Evolutionary conservation across 2,113 vertebrate genomes (phyloP).

Genomic region (Anguilla rostrata): DNA sequence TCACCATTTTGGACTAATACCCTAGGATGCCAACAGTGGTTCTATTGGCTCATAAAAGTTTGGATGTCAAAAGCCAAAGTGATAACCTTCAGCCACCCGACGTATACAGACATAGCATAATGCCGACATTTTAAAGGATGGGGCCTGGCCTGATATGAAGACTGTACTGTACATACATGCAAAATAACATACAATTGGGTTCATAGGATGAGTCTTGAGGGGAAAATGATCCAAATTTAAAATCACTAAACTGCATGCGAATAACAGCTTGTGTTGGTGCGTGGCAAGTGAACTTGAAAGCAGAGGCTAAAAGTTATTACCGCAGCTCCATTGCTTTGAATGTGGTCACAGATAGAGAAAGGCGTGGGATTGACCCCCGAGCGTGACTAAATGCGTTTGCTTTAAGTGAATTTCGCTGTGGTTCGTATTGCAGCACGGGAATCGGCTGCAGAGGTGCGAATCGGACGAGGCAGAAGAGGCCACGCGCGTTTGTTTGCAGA

Average conservation of each 20-base stretch:
- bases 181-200: neutral
- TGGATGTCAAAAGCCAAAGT: neutral
- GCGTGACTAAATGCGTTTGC: neutral
- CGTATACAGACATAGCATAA: neutral
- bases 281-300: too few species aligned
- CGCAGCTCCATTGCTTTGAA: neutral
- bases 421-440: neutral
- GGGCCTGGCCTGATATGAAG: neutral
- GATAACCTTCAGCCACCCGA: neutral
- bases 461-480: neutral
- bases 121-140: neutral
- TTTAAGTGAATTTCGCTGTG: neutral
- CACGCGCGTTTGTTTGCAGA: neutral
- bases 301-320: neutral
- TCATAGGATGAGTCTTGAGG: too few species aligned
- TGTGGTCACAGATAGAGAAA: neutral
- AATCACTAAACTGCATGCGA: neutral
- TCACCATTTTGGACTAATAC: neutral
- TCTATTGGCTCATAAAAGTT: neutral
- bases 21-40: neutral
- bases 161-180: neutral
- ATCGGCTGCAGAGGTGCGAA: neutral
- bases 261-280: neutral
- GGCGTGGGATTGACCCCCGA: neutral
- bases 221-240: neutral